Percentiles rank a stretch among this genome's conserved stretches.
Evolutionary conservation across 2,797 vertebrate species (phyloP).

Genomic region (Anguilla marmorata): DNA sequence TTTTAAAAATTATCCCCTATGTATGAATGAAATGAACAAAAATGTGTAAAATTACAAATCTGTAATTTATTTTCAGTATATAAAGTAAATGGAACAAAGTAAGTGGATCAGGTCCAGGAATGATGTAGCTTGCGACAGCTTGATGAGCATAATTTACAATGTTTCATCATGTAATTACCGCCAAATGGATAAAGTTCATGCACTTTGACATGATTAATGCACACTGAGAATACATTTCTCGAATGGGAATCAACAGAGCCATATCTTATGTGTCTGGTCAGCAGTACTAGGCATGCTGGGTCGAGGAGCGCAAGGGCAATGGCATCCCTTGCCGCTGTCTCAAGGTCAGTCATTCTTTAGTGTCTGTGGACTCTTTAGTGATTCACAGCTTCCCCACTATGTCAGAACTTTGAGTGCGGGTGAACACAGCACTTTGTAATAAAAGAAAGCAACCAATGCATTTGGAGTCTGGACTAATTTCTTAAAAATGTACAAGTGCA

Average conservation of each 20-base stretch:
- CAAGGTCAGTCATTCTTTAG: not conserved
- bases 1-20: not conserved
- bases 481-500: not conserved
- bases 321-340: not conserved
- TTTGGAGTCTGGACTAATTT: not conserved
- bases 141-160: not conserved
- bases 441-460: not conserved
- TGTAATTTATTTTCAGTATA: not conserved
- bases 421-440: not conserved
- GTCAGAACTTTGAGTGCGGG: not conserved
- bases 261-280: not conserved
- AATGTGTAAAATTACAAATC: not conserved
- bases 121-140: not conserved
- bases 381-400: too few relatives aligned
- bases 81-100: not conserved
- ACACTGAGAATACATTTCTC: slow-evolving; percentile 9
- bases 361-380: not conserved
- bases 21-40: not conserved
- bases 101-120: not conserved
- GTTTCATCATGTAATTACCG: not conserved
- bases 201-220: slow-evolving; percentile 14
- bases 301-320: not conserved
- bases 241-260: slow-evolving; percentile 19
- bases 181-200: not conserved
- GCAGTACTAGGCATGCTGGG: not conserved